Conservation (phyloP, 2,888 invertebrate genomes). For the Operophtera brumata region DNA sequence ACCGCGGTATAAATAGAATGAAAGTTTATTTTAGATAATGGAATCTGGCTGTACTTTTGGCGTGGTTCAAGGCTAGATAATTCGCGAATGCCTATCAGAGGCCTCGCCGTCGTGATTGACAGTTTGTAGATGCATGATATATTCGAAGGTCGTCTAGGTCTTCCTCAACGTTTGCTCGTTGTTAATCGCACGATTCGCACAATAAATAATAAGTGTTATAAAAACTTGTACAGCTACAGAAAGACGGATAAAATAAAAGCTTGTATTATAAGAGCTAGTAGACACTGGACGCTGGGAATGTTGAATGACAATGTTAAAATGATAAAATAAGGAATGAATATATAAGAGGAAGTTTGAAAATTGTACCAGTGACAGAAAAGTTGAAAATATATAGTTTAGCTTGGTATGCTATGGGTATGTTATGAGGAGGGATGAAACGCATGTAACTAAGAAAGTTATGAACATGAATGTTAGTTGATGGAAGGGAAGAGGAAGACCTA, state of each 20-base stretch:
- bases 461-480: no score
- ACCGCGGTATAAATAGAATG: conserved; percentile 11
- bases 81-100: conserved; percentile 2
- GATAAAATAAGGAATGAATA: no score
- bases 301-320: neutral
- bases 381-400: no score
- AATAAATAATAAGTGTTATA: neutral
- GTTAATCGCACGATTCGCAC: neutral
- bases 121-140: neutral
- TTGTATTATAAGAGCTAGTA: conserved; percentile 1
- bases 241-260: neutral
- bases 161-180: neutral
- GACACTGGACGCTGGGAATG: no score
- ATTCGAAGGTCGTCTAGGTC: neutral
- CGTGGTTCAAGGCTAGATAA: conserved; percentile 13
- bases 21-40: conserved; percentile 14
- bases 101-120: conserved; percentile 1
- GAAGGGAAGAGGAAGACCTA: no score
- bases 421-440: no score
- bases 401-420: no score
- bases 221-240: neutral
- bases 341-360: no score
- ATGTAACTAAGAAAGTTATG: no score
- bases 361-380: no score
- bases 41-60: conserved; percentile 4